Evolutionary conservation across 1,140 invertebrate genomes (phyloP), one percentile per base, ranked within the genome.

Genomic region (Drosophila aff.): DNA sequence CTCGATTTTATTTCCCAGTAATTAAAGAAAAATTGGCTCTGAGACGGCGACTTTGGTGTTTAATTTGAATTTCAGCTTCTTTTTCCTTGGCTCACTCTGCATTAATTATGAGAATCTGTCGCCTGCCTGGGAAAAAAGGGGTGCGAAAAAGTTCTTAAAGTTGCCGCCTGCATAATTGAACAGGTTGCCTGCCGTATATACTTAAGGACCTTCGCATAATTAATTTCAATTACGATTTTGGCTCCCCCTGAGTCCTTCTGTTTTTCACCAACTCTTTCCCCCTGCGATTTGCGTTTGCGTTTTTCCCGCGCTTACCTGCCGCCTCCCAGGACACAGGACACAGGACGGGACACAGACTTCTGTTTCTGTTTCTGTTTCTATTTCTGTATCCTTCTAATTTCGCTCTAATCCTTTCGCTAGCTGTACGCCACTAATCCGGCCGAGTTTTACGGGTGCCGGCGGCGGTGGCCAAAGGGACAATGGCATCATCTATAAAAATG

Each of bases 401-500:
- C 78, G 31, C 67, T 84, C 89, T 71, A 89, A 89, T 90, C 85
- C 81, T 89, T 89, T 85, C 58, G 52, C 73, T 60, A 64, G 71
- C 66, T 73, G 78, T 81, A 83, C 73, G 74, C 85, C 85, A 90
- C 85, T 89, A 89, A 89, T 89, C 85, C 85, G 81, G 85, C 85
- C 85, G 85, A 89, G 79, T 85, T 89, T 90, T 79, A 90, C 84
- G 78, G 84, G 75, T 74, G 80, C 78, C 59, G 63, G 60, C 73
- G 63, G 69, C 75, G 63, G 53, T 52, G 50, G 50, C 44, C 50
- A 41, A 59, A 44, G 44, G 63, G 80, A 89, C 84, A 89, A 89
- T 79, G 81, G 85, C 85, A 90, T 90, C 85, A 89, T 89, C 85
- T 85, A 90, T 89, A 89, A 89, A 89, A 71, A 89, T 89, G 85